Evolutionary conservation across 2,888 invertebrate species (phyloP).

Genomic region (Agelastica alni): DNA sequence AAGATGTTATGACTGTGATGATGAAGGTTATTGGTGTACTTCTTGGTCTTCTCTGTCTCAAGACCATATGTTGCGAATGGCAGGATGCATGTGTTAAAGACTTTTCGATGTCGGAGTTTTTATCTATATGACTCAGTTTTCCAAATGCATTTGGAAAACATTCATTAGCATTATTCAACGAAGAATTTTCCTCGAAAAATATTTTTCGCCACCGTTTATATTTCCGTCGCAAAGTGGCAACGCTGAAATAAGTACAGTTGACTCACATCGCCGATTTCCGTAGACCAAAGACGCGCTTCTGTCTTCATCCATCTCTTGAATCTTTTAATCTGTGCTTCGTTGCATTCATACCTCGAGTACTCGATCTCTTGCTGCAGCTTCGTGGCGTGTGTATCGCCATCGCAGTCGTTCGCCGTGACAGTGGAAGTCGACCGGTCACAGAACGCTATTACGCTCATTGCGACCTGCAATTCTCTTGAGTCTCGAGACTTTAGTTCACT

Average conservation of each 20-base stretch:
- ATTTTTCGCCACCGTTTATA: no score
- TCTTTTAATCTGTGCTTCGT: slow-evolving; percentile 3
- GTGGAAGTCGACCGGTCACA: slow-evolving; percentile 4
- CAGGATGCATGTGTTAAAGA: no score
- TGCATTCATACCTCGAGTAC: not conserved
- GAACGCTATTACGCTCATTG: not conserved
- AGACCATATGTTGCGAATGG: no score
- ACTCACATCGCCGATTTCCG: slow-evolving; percentile 26
- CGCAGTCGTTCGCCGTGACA: not conserved
- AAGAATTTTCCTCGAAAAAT: no score
- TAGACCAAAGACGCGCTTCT: slow-evolving; percentile 15
- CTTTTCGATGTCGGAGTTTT: no score
- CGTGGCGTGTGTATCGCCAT: not conserved
- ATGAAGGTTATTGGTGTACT: no score
- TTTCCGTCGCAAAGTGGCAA: not conserved
- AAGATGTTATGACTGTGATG: no score
- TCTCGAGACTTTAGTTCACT: not conserved
- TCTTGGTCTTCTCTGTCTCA: no score
- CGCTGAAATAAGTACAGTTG: slow-evolving; percentile 20
- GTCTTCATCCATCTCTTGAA: slow-evolving; percentile 7
- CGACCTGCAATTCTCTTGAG: slow-evolving; percentile 6
- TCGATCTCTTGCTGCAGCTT: not conserved
- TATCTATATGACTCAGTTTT: no score
- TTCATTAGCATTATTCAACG: no score
- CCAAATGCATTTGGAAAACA: no score